These are phyloP conservation scores for Hiodon alosoides DNA, from an alignment of 2,113 vertebrate genomes.

Conservation along the genomic window DNA sequence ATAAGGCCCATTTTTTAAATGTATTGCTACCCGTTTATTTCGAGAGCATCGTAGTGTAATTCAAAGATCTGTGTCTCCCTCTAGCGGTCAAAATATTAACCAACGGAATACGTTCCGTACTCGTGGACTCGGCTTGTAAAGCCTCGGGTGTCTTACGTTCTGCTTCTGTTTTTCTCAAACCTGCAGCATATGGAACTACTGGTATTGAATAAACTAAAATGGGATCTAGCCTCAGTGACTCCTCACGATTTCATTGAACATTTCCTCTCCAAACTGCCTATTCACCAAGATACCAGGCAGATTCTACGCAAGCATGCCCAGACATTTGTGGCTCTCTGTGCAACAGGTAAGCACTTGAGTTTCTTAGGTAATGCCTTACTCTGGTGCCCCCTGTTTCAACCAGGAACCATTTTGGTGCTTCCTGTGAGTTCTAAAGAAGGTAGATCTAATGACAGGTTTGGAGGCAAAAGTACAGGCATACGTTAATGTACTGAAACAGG, in stretches of 20 bases:
- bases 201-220: constrained; percentile 94
- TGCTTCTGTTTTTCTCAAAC: constrained; percentile 32
- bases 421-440: too few species aligned
- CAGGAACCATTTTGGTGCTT: too few species aligned
- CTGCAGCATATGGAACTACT: constrained; percentile 92
- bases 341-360: constrained; percentile 76
- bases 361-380: too few species aligned
- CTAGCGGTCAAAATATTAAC: constrained; percentile 33
- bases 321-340: constrained; percentile 95
- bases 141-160: too few species aligned
- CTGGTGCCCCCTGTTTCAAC: neutral
- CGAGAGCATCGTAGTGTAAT: neutral
- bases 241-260: constrained; percentile 97
- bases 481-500: too few species aligned
- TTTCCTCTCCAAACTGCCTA: constrained; percentile 91
- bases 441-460: too few species aligned
- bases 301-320: constrained; percentile 94
- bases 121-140: too few species aligned
- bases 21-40: too few species aligned
- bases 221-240: constrained; percentile 93
- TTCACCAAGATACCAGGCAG: constrained; percentile 82
- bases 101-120: neutral
- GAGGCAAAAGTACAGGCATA: too few species aligned
- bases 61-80: constrained; percentile 29
- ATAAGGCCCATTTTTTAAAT: too few species aligned